These are phyloP conservation scores for Heloderma charlesbogerti DNA, from an alignment of 2,113 vertebrate genomes.

Conservation along the genomic window DNA sequence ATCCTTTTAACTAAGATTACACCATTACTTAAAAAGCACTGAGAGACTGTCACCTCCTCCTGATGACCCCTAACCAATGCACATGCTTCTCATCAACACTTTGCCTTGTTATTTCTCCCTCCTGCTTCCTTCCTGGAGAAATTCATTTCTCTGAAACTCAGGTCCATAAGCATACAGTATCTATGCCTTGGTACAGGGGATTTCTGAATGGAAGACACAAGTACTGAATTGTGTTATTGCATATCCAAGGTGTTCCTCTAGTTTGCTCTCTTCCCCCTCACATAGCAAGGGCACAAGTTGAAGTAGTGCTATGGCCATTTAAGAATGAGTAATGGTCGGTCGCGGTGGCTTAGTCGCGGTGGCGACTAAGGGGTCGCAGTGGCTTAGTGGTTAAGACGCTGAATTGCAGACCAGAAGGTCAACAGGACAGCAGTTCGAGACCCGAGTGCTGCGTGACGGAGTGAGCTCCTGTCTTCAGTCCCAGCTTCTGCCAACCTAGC, in stretches of 20 bases:
- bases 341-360: too few species aligned
- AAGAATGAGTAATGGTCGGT: background rate
- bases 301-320: background rate
- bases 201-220: background rate
- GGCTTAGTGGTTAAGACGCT: too few species aligned
- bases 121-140: background rate
- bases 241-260: too few species aligned
- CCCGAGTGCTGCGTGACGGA: too few species aligned
- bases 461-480: too few species aligned
- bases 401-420: too few species aligned
- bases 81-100: slow-evolving; percentile 3
- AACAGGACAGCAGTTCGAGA: too few species aligned
- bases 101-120: background rate
- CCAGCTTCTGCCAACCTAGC: too few species aligned
- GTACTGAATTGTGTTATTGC: background rate
- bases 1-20: slow-evolving; percentile 4
- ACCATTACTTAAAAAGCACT: background rate
- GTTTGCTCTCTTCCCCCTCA: background rate
- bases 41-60: background rate
- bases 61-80: background rate
- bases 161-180: background rate
- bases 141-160: background rate
- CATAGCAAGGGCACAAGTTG: background rate
- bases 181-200: background rate
- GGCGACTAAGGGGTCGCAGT: too few species aligned